Evolutionary conservation across 2,888 invertebrate genomes (phyloP), one percentile per base, ranked within the genome.

Genomic region (Leucophenga maculata): DNA sequence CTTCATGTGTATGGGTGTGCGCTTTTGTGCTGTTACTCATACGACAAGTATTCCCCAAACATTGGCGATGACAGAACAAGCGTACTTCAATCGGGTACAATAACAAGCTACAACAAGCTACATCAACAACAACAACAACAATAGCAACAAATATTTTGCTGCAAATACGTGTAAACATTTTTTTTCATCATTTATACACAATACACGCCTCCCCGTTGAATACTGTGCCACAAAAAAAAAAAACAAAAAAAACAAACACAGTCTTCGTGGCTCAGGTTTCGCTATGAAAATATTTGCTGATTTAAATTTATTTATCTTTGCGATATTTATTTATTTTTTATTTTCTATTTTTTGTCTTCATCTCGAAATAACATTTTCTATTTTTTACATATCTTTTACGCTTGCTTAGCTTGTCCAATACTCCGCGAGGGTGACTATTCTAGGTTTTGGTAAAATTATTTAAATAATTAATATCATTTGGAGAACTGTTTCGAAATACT

Each of bases 261-360:
- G 8, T 57, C 39, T 60, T n/a, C 18, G 13, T 60, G 32, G 8
- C 39, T 39, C 39, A 14, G 39, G 59, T 16, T 60, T 14, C 39
- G 39, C 59, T 32, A 60, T 60, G 16, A 32, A 60, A 60, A 60
- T 60, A 60, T 60, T 60, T 60, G 60, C 60, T 60, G 39, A 60
- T 39, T 60, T 39, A 39, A 60, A 60, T 60, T 60, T 60, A n/a
- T n/a, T 39, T 39, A 39, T 39, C 39, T 39, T 60, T 60, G 26
- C 44, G 32, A 16, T n/a, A 59, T 31, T 14, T n/a, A 59, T 16
- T 14, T 8, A 13, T 6, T n/a, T n/a, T n/a, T n/a, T n/a, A n/a
- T n/a, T 26, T 26, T 26, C 4, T 26, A 4, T 26, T 26, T 26
- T 26, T 26, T 26, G 26, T 26, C 26, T 26, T 26, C 26, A 26